These are phyloP conservation scores for Aelia acuminata DNA, from an alignment of 2,888 invertebrate species.

Conservation along the genomic window DNA sequence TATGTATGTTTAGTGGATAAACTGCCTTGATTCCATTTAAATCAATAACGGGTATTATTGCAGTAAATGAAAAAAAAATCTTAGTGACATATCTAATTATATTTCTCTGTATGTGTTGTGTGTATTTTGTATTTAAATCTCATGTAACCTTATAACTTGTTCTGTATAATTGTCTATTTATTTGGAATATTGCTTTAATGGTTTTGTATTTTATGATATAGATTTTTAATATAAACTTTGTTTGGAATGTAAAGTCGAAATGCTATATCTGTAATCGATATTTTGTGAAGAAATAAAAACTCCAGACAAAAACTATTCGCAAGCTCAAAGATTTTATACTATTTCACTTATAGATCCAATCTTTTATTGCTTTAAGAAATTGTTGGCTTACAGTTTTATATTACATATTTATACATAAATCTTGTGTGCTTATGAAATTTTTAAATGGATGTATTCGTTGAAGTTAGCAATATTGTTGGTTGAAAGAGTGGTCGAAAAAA, in stretches of 20 bases:
- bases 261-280: constrained; percentile 55
- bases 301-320: constrained; percentile 14
- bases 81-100: constrained; percentile 63
- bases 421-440: too few species aligned
- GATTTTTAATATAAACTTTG: constrained; percentile 46
- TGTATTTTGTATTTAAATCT: constrained; percentile 63
- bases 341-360: not conserved
- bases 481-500: too few species aligned
- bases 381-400: too few species aligned
- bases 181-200: constrained; percentile 57
- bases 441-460: too few species aligned
- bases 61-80: constrained; percentile 58
- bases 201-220: constrained; percentile 59
- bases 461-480: too few species aligned
- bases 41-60: constrained; percentile 56
- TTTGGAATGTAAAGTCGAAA: constrained; percentile 50
- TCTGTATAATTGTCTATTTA: constrained; percentile 58
- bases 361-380: not conserved
- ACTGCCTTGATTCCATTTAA: constrained; percentile 23
- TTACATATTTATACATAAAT: too few species aligned
- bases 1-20: not conserved
- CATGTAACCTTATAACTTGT: constrained; percentile 53
- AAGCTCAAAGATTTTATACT: not conserved
- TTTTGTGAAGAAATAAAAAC: constrained; percentile 43
- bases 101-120: constrained; percentile 64